Evolutionary conservation across 2,797 vertebrate genomes (phyloP).

Genomic region (Buphagus erythrorhynchus): DNA sequence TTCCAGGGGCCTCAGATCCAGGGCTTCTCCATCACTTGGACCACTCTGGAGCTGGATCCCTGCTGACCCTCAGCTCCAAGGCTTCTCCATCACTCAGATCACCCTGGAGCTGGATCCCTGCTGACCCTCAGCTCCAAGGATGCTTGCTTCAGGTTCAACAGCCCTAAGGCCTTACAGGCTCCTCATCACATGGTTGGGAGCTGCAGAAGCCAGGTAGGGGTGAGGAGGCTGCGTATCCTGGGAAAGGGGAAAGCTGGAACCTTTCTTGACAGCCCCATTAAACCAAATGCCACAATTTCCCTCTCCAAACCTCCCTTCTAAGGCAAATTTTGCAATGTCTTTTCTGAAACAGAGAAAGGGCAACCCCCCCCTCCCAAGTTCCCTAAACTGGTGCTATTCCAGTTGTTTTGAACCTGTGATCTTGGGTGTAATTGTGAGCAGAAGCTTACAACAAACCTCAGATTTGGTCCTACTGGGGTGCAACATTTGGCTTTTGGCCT

Average conservation of each 20-base stretch:
- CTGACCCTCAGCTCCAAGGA: neutral
- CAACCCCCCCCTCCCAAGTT: neutral
- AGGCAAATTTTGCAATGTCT: neutral
- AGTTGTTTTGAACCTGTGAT: neutral
- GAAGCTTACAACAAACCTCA: neutral
- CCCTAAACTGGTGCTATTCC: neutral
- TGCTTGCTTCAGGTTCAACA: neutral
- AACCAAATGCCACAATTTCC: neutral
- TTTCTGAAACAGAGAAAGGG: neutral
- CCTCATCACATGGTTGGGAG: neutral
- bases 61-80: neutral
- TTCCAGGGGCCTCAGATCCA: neutral
- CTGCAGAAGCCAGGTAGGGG: rapidly evolving
- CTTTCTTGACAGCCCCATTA: neutral
- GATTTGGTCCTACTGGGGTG: neutral
- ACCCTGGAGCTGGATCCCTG: neutral
- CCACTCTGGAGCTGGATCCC: neutral
- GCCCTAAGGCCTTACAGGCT: neutral
- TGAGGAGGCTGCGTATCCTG: neutral
- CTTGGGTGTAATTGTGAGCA: neutral
- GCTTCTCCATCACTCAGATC: neutral
- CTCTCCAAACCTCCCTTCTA: neutral
- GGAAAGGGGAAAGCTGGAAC: neutral
- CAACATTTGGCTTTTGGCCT: neutral
- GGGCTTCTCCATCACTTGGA: neutral